Conservation (phyloP, 2,888 invertebrate genomes). For the Deilephila elpenor region DNA sequence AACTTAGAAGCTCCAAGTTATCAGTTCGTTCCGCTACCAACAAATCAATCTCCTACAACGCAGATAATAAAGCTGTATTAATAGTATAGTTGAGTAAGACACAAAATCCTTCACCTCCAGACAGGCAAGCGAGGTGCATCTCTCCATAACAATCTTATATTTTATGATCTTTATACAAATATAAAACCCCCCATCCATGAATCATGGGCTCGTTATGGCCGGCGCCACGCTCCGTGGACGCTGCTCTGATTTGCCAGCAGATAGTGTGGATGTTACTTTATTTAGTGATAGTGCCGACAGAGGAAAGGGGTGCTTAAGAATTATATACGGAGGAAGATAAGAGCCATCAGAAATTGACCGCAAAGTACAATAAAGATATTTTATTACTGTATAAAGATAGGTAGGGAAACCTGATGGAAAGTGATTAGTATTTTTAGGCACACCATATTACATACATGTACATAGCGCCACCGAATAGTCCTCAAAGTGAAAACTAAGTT, state of each 20-base stretch:
- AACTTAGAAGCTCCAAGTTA: too few relatives aligned
- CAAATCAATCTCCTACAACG: too few relatives aligned
- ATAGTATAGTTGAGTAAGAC: not conserved
- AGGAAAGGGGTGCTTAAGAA: not conserved
- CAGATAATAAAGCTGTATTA: not conserved
- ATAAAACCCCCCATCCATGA: constrained; percentile 24
- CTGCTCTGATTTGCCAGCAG: constrained; percentile 13
- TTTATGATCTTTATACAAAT: constrained; percentile 14
- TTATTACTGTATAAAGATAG: too few relatives aligned
- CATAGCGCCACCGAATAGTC: too few relatives aligned
- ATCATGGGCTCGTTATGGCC: constrained; percentile 10
- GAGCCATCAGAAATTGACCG: too few relatives aligned
- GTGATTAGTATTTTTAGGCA: too few relatives aligned
- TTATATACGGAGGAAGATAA: not conserved
- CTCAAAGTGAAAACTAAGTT: too few relatives aligned
- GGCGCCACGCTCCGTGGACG: not conserved
- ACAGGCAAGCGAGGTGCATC: constrained; percentile 10
- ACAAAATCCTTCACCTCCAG: constrained; percentile 6
- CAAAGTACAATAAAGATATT: too few relatives aligned
- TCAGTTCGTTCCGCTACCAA: too few relatives aligned
- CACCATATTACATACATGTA: too few relatives aligned
- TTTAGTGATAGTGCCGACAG: constrained; percentile 1
- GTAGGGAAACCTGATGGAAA: too few relatives aligned
- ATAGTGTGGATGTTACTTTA: constrained; percentile 22
- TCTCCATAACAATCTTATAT: constrained; percentile 21